Base-by-base conservation (phyloP, 1,140 invertebrate species). In the Drosophila orena region DNA sequence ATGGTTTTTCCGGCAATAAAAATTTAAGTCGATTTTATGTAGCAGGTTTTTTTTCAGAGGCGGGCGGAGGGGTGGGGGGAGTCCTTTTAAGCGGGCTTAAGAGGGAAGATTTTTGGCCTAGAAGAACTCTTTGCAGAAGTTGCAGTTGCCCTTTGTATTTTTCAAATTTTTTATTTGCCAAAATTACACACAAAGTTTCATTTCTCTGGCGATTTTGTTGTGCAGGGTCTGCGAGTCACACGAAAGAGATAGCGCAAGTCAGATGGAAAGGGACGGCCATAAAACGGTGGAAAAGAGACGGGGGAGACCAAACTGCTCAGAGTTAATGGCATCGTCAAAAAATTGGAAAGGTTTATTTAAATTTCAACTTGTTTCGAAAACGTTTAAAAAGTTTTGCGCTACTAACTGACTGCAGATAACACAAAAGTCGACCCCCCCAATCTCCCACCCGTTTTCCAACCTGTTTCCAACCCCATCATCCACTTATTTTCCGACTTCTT, bases 291-390 rank as follows among this genome's bases (percentile, higher is more conserved):
- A 30, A 43, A 37, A 7, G 15, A 12, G 14, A 40, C 40, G n/a
- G 3, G 15, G 24, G 6, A 14, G 38, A 20, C 11, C 20, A 30
- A 14, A 20, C 27, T 49, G 49, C 30, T 52, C 30, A 22, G 46
- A 55, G 46, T 27, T 64, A 75, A 75, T 75, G 77, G 72, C 60
- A 76, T 81, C 83, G 71, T 89, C 83, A 89, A 89, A 88, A 89
- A 89, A 70, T 70, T 89, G 75, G 71, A 81, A 79, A 88, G 84
- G 83, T 88, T 88, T 89, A 88, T 88, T 88, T 88, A 89, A 89
- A 88, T 88, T 88, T 88, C 76, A 89, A 88, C 83, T 86, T 86
- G 83, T 86, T 86, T 86, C 83, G 83, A 88, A 86, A 86, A 88
- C 83, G 83, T 86, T 86, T 86, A 86, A 86, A 86, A 86, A 86